Base-by-base conservation (phyloP, 2,113 vertebrate species). In the Enhydra lutris region DNA sequence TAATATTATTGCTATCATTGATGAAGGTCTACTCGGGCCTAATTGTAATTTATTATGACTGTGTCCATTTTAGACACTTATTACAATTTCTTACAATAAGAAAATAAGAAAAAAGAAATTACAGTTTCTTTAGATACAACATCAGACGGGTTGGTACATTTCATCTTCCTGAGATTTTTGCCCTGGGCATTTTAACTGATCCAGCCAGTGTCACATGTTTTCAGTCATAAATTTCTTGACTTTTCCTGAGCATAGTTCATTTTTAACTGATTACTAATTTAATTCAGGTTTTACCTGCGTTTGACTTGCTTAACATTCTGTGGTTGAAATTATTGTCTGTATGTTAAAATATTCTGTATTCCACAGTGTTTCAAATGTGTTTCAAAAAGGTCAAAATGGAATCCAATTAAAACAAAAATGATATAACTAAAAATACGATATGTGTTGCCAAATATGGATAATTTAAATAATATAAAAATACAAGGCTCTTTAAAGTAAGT, bases 401-500 rank as follows among this genome's bases (percentile, higher is more conserved):
- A 84, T 74, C 23, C 21, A 95, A n/a, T 65, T 55, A 24, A 89
- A 97, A 91, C 42, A 61, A 36, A 67, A 89, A 52, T 69, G 4
- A 42, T 42, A n/a, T 20, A 59, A 36, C 86, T 29, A 71, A 97
- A 93, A 65, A 85, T 63, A 18, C 11, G 85, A 31, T 47, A 45
- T 71, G 45, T 93, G 11, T 65, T 76, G 6, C 17, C 20, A 67
- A 59, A 92, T 85, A 94, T 34, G 88, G 34, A 45, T 92, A 85
- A 84, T 47, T 69, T 39, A 74, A 93, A 86, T 95, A 86, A 65
- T 26, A 55, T 65, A 95, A 96, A 93, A 96, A 57, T 96, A 39
- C 24, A 50, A 57, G 55, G n/a, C 31, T 93, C 18, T 67, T 89
- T 94, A 21, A 80, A 34, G 36, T 67, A 59, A 42, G 65, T 89